A percentile compares a stretch with the other conserved stretches of the same genome.
phyloP scores from a whole-genome alignment of 2,797 vertebrate species.

The Eulemur coronatus region DNA sequence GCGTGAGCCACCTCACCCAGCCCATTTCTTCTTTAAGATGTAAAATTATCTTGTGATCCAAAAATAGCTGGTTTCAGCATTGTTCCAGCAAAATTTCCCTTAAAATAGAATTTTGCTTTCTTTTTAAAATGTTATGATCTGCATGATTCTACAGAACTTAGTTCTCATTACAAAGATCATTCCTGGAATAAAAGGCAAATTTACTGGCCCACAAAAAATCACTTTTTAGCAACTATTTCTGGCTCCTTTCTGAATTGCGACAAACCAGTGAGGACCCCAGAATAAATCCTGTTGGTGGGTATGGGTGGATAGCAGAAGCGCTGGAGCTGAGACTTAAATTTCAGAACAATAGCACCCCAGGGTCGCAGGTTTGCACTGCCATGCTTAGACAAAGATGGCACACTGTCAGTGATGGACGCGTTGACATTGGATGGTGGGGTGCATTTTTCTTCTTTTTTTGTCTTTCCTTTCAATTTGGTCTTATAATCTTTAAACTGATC shows the following conservation, averaged over 20 bases:
- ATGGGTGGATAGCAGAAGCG: fast-evolving
- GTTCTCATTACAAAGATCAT: neutral
- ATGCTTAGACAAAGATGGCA: fast-evolving
- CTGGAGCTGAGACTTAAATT: neutral
- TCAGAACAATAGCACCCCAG: neutral
- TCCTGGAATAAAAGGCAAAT: neutral
- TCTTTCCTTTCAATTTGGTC: neutral
- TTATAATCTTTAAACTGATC: neutral
- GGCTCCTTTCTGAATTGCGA: neutral
- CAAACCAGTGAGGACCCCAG: neutral
- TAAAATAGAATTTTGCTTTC: constrained; percentile 48
- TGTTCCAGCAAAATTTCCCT: constrained; percentile 4
- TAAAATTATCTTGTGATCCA: constrained; percentile 11
- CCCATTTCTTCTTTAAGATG: neutral
- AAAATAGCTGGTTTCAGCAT: constrained; percentile 23
- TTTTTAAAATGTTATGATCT: neutral
- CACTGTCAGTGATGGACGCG: fast-evolving
- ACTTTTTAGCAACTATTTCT: neutral
- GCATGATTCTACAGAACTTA: neutral
- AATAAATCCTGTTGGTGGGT: neutral
- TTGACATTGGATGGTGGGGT: too few species aligned
- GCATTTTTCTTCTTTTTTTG: neutral
- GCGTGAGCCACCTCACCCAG: too few species aligned
- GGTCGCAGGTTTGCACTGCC: neutral
- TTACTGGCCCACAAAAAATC: neutral